phyloP scores from a whole-genome alignment of 2,888 invertebrate genomes.

The Pelosia muscerda region DNA sequence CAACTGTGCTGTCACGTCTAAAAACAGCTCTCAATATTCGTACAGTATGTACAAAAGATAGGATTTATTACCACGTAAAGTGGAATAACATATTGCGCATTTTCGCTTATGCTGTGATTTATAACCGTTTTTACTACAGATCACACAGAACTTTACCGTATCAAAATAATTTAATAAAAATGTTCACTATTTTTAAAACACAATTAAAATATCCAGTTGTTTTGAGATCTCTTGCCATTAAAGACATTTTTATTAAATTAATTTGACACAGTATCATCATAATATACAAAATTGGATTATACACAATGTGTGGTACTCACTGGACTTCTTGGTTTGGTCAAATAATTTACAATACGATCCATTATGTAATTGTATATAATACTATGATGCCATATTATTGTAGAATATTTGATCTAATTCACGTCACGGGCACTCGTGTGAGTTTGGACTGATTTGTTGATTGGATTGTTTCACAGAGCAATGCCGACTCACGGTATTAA shows the following conservation, averaged over 20 bases:
- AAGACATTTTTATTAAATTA: neutral
- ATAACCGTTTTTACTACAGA: slow-evolving; percentile 2
- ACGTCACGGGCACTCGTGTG: neutral
- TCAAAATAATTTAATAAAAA: neutral
- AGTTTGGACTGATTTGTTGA: neutral
- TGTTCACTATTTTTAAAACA: neutral
- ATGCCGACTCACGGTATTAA: slow-evolving; percentile 12
- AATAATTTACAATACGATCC: neutral
- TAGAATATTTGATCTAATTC: neutral
- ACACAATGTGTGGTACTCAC: neutral
- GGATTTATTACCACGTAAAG: neutral
- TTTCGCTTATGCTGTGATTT: slow-evolving; percentile 34
- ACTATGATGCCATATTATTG: neutral
- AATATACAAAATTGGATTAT: neutral
- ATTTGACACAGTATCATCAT: neutral
- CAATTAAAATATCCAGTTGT: neutral
- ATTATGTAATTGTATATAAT: neutral
- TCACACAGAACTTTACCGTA: neutral
- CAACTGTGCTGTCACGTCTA: neutral
- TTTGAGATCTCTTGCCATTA: neutral
- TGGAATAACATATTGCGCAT: slow-evolving; percentile 5
- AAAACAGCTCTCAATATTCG: neutral
- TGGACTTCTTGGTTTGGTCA: neutral
- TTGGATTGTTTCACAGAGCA: slow-evolving; percentile 7
- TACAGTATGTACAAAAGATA: neutral